A percentile compares a stretch with the other conserved stretches of the same genome.
Evolutionary conservation across 2,888 invertebrate genomes (phyloP).

Genomic region (Spodoptera littoralis): DNA sequence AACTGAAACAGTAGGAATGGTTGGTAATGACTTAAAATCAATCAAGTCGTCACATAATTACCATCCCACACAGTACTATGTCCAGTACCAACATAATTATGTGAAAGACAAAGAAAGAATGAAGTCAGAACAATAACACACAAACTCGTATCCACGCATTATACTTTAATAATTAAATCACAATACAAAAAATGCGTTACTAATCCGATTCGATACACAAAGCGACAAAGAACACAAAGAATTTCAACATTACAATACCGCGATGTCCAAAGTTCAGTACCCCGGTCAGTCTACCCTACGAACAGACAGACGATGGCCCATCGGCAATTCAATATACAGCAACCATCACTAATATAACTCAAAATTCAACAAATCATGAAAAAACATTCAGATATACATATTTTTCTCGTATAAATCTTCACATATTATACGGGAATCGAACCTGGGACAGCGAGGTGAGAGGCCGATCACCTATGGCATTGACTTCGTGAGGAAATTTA

Average conservation of each 20-base stretch:
- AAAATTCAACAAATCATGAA: slow-evolving; percentile 46
- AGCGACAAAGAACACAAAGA: slow-evolving; percentile 8
- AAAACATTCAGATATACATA: slow-evolving; percentile 52
- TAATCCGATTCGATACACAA: neutral
- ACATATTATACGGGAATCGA: slow-evolving; percentile 64
- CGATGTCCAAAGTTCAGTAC: slow-evolving; percentile 34
- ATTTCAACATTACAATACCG: slow-evolving; percentile 22
- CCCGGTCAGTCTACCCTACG: slow-evolving; percentile 21
- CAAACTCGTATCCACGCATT: too few species aligned
- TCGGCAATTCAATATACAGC: slow-evolving; percentile 37
- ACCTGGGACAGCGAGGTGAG: slow-evolving; percentile 59
- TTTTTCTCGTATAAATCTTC: slow-evolving; percentile 57
- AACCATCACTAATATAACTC: slow-evolving; percentile 32
- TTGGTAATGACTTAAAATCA: too few species aligned
- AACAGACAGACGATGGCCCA: slow-evolving; percentile 33
- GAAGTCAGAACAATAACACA: too few species aligned
- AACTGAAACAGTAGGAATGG: too few species aligned
- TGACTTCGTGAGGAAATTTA: slow-evolving; percentile 52
- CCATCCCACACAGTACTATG: too few species aligned
- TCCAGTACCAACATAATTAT: too few species aligned
- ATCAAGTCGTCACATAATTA: too few species aligned
- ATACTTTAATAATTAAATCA: neutral
- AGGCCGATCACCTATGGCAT: slow-evolving; percentile 67
- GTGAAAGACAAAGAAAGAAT: neutral
- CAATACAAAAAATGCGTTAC: neutral